Percentiles rank a stretch among this genome's conserved stretches.
phyloP scores from a whole-genome alignment of 2,888 invertebrate genomes.

The Magallana nippona region DNA sequence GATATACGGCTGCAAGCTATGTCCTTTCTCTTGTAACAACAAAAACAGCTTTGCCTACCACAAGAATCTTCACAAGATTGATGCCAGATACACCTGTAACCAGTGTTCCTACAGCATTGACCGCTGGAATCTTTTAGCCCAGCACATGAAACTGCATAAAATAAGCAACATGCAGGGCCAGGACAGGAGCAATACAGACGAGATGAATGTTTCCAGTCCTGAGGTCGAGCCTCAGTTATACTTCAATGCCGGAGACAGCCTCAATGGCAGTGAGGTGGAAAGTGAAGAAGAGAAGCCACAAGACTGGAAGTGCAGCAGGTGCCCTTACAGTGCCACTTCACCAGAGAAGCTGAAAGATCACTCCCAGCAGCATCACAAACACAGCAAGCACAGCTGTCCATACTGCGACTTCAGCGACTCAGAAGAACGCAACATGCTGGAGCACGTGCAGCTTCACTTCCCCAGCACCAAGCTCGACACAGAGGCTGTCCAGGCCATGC shows the following conservation, averaged over 20 bases:
- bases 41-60: constrained; percentile 65
- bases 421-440: constrained; percentile 59
- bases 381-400: constrained; percentile 64
- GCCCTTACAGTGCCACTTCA: constrained; percentile 70
- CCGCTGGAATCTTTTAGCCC: constrained; percentile 60
- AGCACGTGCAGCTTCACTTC: constrained; percentile 72
- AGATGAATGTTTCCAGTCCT: constrained; percentile 49
- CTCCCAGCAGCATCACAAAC: constrained; percentile 62
- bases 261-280: constrained; percentile 56
- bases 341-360: constrained; percentile 67
- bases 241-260: constrained; percentile 54
- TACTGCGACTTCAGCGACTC: constrained; percentile 72
- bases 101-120: constrained; percentile 70
- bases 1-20: constrained; percentile 63
- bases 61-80: constrained; percentile 67
- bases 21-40: constrained; percentile 68
- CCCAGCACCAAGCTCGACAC: constrained; percentile 66
- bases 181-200: constrained; percentile 51
- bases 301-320: constrained; percentile 71
- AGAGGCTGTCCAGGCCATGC: constrained; percentile 55
- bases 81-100: constrained; percentile 66
- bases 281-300: constrained; percentile 52
- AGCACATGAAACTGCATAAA: constrained; percentile 66
- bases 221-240: constrained; percentile 62
- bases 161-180: constrained; percentile 52